Conservation (phyloP, 2,888 invertebrate species). For the Aspidapion aeneum region DNA sequence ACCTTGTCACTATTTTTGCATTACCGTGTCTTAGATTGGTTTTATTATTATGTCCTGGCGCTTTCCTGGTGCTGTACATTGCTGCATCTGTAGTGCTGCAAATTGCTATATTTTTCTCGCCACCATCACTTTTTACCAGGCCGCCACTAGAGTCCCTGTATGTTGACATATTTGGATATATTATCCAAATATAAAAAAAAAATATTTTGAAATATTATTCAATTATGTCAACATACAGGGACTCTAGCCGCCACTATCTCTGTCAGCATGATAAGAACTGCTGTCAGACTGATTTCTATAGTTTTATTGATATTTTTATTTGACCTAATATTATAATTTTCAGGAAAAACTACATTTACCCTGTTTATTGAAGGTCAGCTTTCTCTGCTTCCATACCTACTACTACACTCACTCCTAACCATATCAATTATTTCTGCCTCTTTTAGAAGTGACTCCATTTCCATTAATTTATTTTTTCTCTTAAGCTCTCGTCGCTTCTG, state of each 20-base stretch:
- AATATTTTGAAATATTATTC: no score
- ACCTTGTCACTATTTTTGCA: not conserved
- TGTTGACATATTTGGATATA: no score
- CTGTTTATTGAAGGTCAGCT: not conserved
- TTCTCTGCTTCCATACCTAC: not conserved
- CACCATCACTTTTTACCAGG: no score
- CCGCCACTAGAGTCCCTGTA: no score
- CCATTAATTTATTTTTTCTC: not conserved
- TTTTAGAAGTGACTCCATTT: not conserved
- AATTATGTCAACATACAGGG: no score
- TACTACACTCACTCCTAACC: not conserved
- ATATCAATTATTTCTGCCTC: not conserved
- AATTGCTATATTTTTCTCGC: no score
- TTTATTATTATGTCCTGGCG: not conserved
- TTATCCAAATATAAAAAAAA: no score
- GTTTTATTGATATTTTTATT: no score
- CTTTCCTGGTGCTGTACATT: not conserved
- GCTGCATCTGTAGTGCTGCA: not conserved
- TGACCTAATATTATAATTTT: not conserved
- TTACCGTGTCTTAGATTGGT: not conserved
- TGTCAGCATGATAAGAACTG: not conserved
- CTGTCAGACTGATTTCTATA: no score
- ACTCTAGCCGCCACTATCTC: no score
- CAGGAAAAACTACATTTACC: not conserved
- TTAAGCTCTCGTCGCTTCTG: not conserved